phyloP scores from a whole-genome alignment of 2,113 vertebrate species.

The Pygoscelis adeliae region DNA sequence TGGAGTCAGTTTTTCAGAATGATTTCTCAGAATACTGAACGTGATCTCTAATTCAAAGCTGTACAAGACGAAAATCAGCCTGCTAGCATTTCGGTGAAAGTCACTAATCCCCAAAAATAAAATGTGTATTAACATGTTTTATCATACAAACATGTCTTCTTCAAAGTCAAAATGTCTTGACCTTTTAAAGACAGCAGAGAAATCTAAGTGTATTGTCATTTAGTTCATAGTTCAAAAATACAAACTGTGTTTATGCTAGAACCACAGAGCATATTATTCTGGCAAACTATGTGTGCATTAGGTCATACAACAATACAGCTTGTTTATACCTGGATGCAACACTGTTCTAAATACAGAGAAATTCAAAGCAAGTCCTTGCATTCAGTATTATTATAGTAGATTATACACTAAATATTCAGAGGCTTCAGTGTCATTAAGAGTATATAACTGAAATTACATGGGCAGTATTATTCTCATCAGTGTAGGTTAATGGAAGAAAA shows the following conservation, averaged over 20 bases:
- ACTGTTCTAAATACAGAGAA: neutral
- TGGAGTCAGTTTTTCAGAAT: neutral
- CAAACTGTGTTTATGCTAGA: neutral
- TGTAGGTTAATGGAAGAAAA: slow-evolving; percentile 62
- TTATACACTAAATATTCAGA: slow-evolving; percentile 60
- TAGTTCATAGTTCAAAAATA: neutral
- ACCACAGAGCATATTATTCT: neutral
- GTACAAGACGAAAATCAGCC: neutral
- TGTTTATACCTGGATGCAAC: neutral
- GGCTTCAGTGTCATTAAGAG: neutral
- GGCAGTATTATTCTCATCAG: slow-evolving; percentile 30
- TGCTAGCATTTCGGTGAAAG: neutral
- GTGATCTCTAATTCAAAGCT: neutral
- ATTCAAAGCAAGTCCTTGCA: neutral
- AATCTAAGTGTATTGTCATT: neutral
- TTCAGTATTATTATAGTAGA: slow-evolving; percentile 18
- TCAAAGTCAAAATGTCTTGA: neutral
- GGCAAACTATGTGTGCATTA: neutral
- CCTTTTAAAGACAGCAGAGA: neutral
- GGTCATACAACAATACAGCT: neutral
- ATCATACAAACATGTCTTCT: neutral
- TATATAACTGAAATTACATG: slow-evolving; percentile 33
- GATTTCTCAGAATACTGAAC: neutral
- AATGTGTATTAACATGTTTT: neutral
- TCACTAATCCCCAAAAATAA: neutral